Conservation (phyloP, 2,113 vertebrate species). For the Corynorhinus townsendii region DNA sequence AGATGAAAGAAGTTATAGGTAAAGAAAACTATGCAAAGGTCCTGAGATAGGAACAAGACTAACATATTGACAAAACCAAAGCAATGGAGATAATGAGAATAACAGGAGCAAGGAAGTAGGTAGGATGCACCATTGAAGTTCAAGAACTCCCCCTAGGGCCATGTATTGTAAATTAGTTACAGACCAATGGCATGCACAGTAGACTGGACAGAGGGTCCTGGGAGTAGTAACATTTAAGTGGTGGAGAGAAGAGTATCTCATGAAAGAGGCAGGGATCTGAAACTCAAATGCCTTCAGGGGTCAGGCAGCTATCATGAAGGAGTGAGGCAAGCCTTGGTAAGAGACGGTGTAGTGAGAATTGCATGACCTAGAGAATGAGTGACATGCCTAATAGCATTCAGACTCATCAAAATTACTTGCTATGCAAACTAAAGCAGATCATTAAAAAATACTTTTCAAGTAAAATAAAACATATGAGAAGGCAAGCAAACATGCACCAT, state of each 20-base stretch:
- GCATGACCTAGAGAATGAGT: not conserved
- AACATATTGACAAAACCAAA: not conserved
- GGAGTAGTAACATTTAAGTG: not conserved
- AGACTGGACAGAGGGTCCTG: not conserved
- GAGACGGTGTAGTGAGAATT: not conserved
- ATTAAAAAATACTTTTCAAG: not conserved
- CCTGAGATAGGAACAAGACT: not conserved
- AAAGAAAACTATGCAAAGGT: not conserved
- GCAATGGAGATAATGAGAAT: not conserved
- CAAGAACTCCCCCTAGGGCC: not conserved
- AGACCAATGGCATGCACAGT: not conserved
- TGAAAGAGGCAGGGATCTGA: not conserved
- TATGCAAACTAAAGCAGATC: not conserved
- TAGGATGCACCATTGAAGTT: rapidly evolving
- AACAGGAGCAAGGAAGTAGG: not conserved
- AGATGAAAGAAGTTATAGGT: not conserved
- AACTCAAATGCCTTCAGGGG: not conserved
- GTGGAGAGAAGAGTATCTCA: not conserved
- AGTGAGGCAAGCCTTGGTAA: not conserved
- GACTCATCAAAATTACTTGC: not conserved
- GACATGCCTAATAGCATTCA: not conserved
- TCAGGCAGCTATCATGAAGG: not conserved
- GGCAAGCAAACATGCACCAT: not conserved
- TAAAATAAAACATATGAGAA: not conserved
- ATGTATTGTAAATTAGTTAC: not conserved